These are phyloP conservation scores for Hanleya hanleyi DNA, from an alignment of 2,888 invertebrate genomes.

Conservation along the genomic window DNA sequence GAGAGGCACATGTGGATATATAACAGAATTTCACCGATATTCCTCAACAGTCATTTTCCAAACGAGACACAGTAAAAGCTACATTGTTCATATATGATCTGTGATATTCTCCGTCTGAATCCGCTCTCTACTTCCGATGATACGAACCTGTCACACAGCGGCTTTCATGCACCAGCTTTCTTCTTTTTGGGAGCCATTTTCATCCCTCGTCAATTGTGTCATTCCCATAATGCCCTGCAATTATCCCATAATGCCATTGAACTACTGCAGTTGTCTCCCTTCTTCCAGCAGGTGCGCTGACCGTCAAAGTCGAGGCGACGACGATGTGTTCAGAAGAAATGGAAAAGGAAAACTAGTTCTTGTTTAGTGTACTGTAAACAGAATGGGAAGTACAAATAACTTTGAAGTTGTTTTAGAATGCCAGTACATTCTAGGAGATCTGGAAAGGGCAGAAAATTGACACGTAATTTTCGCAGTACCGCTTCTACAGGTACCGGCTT, in stretches of 20 bases:
- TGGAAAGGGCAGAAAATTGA: too few relatives aligned
- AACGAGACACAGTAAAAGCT: background rate
- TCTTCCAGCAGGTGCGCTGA: background rate
- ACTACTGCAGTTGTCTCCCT: conserved; percentile 1
- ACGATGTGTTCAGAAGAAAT: too few relatives aligned
- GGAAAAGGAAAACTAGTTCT: too few relatives aligned
- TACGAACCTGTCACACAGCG: background rate
- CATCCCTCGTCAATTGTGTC: conserved; percentile 65
- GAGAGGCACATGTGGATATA: conserved; percentile 3
- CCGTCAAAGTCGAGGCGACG: too few relatives aligned
- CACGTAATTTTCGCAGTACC: too few relatives aligned
- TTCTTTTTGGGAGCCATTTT: conserved; percentile 67
- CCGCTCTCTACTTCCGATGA: conserved; percentile 9
- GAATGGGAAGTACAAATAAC: too few relatives aligned
- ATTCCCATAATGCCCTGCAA: conserved; percentile 68
- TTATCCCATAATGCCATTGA: background rate
- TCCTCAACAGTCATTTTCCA: background rate
- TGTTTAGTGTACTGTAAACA: too few relatives aligned
- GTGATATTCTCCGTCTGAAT: background rate
- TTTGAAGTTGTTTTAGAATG: too few relatives aligned
- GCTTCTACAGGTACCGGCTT: too few relatives aligned
- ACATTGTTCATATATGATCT: background rate
- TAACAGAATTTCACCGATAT: background rate
- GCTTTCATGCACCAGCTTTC: conserved; percentile 7
- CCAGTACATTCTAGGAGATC: too few relatives aligned